These are phyloP conservation scores for Atrina japonica DNA, from an alignment of 2,888 invertebrate species.

Conservation along the genomic window DNA sequence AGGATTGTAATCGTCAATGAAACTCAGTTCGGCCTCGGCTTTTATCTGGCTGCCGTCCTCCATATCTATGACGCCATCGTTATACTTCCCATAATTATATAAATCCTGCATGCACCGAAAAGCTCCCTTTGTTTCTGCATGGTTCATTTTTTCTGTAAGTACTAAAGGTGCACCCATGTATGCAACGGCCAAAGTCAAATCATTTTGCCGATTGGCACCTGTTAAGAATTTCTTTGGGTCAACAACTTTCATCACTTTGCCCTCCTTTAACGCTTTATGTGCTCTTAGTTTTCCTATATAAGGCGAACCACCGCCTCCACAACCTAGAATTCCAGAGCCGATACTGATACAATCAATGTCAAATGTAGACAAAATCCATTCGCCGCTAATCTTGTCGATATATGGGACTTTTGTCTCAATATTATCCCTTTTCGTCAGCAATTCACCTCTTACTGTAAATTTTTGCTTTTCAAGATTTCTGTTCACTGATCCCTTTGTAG, in stretches of 20 bases:
- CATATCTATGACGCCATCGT: conserved; percentile 51
- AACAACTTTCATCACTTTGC: conserved; percentile 68
- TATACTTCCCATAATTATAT: conserved; percentile 51
- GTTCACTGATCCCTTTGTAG: too few species aligned
- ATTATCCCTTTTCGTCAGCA: conserved; percentile 28
- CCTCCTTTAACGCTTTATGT: conserved; percentile 55
- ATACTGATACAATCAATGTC: conserved; percentile 76
- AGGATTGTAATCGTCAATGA: conserved; percentile 59
- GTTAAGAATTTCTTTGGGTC: conserved; percentile 61
- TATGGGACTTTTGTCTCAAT: background rate
- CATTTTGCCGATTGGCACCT: conserved; percentile 50
- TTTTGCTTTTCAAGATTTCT: conserved; percentile 37
- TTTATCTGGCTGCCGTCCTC: conserved; percentile 53
- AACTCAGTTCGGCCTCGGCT: conserved; percentile 51
- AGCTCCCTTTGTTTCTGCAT: conserved; percentile 58
- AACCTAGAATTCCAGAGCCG: conserved; percentile 77
- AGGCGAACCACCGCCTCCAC: conserved; percentile 77
- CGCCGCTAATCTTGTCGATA: conserved; percentile 51
- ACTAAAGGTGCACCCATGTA: conserved; percentile 74
- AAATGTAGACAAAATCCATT: conserved; percentile 72
- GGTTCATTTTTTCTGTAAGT: conserved; percentile 65
- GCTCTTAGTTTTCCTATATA: conserved; percentile 66
- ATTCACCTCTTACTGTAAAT: conserved; percentile 45
- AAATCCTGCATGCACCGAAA: conserved; percentile 60
- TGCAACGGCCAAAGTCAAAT: conserved; percentile 58